Percentiles rank a stretch among this genome's conserved stretches.
phyloP scores from a whole-genome alignment of 2,888 invertebrate genomes.

The Hoplodrina blanda region DNA sequence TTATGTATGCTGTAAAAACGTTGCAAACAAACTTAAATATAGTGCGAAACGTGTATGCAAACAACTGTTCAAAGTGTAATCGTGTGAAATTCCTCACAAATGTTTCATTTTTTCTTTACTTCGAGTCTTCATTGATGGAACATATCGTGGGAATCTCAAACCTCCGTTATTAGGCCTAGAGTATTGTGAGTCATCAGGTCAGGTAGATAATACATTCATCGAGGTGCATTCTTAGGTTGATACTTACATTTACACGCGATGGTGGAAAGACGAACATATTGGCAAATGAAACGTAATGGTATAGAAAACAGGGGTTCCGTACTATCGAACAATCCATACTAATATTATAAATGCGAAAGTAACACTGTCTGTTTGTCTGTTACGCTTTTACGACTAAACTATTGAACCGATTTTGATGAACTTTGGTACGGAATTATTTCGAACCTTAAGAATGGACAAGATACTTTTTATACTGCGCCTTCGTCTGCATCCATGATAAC shows the following conservation, averaged over 20 bases:
- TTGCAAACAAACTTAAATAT: constrained; percentile 14
- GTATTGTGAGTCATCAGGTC: constrained; percentile 60
- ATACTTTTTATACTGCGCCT: no score
- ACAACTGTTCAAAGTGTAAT: constrained; percentile 38
- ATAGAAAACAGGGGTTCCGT: no score
- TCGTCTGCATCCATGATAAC: no score
- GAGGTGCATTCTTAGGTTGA: constrained; percentile 27
- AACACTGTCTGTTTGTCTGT: no score
- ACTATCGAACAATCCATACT: no score
- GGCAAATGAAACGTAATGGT: not conserved
- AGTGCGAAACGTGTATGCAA: constrained; percentile 32
- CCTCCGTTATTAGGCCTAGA: constrained; percentile 57
- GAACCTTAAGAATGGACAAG: no score
- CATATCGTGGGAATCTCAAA: constrained; percentile 50
- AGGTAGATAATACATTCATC: constrained; percentile 37
- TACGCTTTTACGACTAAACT: no score
- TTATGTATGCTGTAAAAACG: constrained; percentile 3
- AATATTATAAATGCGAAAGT: no score
- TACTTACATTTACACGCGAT: constrained; percentile 13
- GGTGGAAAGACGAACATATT: not conserved
- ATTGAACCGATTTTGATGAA: no score
- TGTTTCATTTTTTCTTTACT: constrained; percentile 40
- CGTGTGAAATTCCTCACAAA: constrained; percentile 55
- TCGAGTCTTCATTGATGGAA: constrained; percentile 37
- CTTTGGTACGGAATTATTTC: no score